phyloP scores from a whole-genome alignment of 2,888 invertebrate genomes.

The Autographa gamma region DNA sequence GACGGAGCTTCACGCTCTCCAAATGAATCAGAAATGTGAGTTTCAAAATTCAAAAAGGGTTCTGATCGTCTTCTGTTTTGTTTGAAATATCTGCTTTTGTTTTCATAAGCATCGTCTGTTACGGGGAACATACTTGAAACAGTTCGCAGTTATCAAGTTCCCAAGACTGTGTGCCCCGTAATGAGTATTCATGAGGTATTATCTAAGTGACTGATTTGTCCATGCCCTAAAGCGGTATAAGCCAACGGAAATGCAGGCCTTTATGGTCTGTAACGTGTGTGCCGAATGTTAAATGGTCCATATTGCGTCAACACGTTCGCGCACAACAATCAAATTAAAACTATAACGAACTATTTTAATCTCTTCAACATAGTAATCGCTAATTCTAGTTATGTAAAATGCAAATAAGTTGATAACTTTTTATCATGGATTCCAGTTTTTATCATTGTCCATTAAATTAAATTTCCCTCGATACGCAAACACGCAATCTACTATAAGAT shows the following conservation, averaged over 20 bases:
- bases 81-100: not conserved
- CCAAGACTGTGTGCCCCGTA: conserved; percentile 26
- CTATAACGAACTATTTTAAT: conserved; percentile 6
- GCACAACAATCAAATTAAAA: conserved; percentile 49
- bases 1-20: too few relatives aligned
- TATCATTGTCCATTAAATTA: conserved; percentile 5
- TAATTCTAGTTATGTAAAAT: conserved; percentile 16
- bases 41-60: not conserved
- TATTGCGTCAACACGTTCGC: conserved; percentile 69
- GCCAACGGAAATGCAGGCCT: conserved; percentile 80
- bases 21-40: not conserved
- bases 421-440: conserved; percentile 8
- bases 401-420: not conserved
- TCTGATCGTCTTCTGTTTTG: not conserved
- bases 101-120: not conserved
- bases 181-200: conserved; percentile 77
- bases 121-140: not conserved
- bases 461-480: conserved; percentile 15
- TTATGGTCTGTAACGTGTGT: conserved; percentile 75
- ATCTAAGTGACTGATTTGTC: conserved; percentile 77
- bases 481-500: conserved; percentile 29
- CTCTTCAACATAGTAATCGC: not conserved
- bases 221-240: conserved; percentile 72
- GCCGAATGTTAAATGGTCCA: conserved; percentile 72
- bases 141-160: conserved; percentile 24